Percentiles rank a stretch among this genome's conserved stretches.
phyloP scores from a whole-genome alignment of 2,888 invertebrate genomes.

The Spodoptera exigua region DNA sequence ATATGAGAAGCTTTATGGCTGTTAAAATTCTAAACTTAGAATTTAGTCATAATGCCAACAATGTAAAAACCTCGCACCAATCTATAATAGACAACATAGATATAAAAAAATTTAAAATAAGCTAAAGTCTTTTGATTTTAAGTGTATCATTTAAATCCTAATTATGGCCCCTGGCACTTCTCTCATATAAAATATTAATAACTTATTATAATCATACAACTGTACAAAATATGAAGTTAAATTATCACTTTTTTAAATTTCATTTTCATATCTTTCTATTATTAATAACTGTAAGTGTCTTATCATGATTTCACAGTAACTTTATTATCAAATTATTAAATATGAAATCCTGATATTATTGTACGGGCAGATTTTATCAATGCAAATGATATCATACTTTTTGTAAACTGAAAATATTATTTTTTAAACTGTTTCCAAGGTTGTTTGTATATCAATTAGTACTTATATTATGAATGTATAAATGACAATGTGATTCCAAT shows the following conservation, averaged over 20 bases:
- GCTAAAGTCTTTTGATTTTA: not conserved
- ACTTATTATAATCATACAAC: too few relatives aligned
- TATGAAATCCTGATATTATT: slow-evolving; percentile 26
- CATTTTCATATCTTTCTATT: slow-evolving; percentile 30
- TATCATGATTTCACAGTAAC: slow-evolving; percentile 25
- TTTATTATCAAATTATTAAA: slow-evolving; percentile 15
- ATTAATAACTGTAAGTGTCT: slow-evolving; percentile 1
- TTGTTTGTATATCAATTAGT: not conserved
- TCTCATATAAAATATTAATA: too few relatives aligned
- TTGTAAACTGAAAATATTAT: slow-evolving; percentile 6
- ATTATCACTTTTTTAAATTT: slow-evolving; percentile 3
- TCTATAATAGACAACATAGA: not conserved
- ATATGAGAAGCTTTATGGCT: not conserved
- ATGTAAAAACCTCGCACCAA: not conserved
- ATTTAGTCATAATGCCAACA: slow-evolving; percentile 7
- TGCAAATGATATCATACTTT: slow-evolving; percentile 30
- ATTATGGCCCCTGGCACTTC: too few relatives aligned
- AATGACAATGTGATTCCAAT: too few relatives aligned
- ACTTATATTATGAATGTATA: too few relatives aligned
- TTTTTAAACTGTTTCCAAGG: not conserved
- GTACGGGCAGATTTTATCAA: slow-evolving; percentile 28
- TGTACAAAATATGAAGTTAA: not conserved
- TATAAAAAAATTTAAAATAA: not conserved
- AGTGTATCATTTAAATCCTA: too few relatives aligned
- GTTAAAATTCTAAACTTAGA: not conserved